A percentile compares a stretch with the other conserved stretches of the same genome.
These are phyloP conservation scores for Drosophila tropicalis DNA, from an alignment of 1,140 invertebrate genomes.

Conservation along the genomic window DNA sequence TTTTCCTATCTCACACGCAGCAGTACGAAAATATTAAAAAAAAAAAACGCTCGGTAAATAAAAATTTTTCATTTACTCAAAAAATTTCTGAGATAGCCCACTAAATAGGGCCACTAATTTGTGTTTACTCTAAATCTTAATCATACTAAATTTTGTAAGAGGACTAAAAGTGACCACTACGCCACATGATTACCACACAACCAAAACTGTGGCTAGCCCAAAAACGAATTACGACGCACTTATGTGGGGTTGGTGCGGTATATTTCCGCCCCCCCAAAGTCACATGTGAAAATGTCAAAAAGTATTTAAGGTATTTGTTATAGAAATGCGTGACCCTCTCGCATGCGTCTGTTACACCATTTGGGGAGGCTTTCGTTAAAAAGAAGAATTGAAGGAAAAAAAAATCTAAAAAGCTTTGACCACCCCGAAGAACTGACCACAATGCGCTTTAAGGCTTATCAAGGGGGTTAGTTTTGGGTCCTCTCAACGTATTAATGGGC, in stretches of 20 bases:
- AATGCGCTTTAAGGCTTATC: constrained; percentile 60
- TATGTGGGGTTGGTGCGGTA: constrained; percentile 20
- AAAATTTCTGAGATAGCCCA: too few relatives aligned
- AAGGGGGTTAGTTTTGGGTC: constrained; percentile 37
- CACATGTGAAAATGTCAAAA: constrained; percentile 39
- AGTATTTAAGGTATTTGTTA: constrained; percentile 48
- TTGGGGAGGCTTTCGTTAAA: constrained; percentile 3
- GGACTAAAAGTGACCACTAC: constrained; percentile 3
- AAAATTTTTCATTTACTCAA: too few relatives aligned
- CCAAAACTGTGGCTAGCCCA: constrained; percentile 30
- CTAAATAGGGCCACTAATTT: not conserved
- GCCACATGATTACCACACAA: constrained; percentile 3
- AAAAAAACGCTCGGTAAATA: too few relatives aligned
- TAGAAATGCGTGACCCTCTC: constrained; percentile 27
- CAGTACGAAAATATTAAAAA: too few relatives aligned
- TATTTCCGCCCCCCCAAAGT: constrained; percentile 15
- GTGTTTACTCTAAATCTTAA: not conserved
- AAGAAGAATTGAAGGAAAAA: constrained; percentile 20
- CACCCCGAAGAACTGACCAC: constrained; percentile 45
- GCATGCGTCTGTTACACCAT: not conserved
- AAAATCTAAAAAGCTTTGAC: constrained; percentile 35
- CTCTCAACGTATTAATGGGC: constrained; percentile 48
- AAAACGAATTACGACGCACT: constrained; percentile 41
- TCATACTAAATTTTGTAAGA: constrained; percentile 3
- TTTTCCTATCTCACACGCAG: too few relatives aligned